A percentile compares a stretch with the other conserved stretches of the same genome.
phyloP scores from a whole-genome alignment of 2,797 vertebrate species.

The Rallus crepitans region DNA sequence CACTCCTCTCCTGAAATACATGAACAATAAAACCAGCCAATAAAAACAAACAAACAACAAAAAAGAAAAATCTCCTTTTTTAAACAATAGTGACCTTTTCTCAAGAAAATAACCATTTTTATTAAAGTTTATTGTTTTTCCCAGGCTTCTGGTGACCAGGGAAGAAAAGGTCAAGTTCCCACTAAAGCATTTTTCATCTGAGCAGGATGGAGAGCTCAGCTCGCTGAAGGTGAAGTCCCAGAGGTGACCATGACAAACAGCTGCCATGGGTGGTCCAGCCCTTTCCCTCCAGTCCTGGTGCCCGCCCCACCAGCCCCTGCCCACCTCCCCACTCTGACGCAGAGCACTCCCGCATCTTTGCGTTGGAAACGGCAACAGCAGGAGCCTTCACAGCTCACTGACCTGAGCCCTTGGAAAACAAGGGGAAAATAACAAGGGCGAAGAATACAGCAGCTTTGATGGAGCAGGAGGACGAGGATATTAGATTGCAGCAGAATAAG shows the following conservation, averaged over 20 bases:
- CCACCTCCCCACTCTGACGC: accelerated
- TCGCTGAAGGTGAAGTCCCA: neutral
- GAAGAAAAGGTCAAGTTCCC: slow-evolving; percentile 24
- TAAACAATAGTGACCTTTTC: slow-evolving; percentile 36
- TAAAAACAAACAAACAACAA: neutral
- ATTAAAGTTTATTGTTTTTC: slow-evolving; percentile 26
- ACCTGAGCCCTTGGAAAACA: neutral
- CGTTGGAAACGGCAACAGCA: neutral
- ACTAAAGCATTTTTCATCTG: slow-evolving; percentile 2
- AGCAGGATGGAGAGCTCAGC: neutral
- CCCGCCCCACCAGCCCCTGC: accelerated
- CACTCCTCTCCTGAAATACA: neutral
- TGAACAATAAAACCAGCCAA: neutral
- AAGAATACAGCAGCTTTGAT: neutral
- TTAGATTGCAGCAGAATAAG: neutral
- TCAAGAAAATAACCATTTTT: slow-evolving; percentile 13
- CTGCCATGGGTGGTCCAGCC: neutral
- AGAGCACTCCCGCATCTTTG: accelerated
- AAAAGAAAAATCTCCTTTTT: neutral
- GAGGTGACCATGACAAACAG: neutral
- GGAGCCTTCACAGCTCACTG: neutral
- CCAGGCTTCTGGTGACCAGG: neutral
- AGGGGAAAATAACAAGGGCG: neutral
- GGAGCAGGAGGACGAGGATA: neutral
- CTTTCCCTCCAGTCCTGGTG: accelerated